Evolutionary conservation across 2,888 invertebrate genomes (phyloP).

Genomic region (Erebia ligea): DNA sequence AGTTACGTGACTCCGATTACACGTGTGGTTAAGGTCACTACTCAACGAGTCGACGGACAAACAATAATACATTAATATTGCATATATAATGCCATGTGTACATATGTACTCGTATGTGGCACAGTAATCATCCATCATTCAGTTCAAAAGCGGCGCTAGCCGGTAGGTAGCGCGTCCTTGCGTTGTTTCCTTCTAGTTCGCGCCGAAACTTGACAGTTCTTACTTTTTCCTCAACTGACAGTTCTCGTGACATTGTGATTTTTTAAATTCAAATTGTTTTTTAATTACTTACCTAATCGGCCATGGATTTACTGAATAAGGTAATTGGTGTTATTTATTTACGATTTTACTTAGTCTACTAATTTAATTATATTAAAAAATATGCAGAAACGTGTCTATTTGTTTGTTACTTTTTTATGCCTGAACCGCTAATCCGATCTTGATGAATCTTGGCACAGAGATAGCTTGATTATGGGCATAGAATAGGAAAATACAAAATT

Average conservation of each 20-base stretch:
- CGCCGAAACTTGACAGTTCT: slow-evolving; percentile 38
- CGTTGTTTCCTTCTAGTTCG: slow-evolving; percentile 28
- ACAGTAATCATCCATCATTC: slow-evolving; percentile 31
- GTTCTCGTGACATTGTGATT: slow-evolving; percentile 29
- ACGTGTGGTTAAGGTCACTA: slow-evolving; percentile 14
- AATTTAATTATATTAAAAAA: too few species aligned
- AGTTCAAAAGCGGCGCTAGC: slow-evolving; percentile 33
- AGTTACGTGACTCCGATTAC: slow-evolving; percentile 5
- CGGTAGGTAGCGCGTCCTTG: slow-evolving; percentile 19
- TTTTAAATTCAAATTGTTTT: slow-evolving; percentile 32
- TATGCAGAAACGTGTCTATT: background rate
- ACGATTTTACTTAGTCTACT: too few species aligned
- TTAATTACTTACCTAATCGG: slow-evolving; percentile 10
- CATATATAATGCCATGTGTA: background rate
- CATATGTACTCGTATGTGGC: slow-evolving; percentile 8
- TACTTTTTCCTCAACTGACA: background rate
- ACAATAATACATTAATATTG: slow-evolving; percentile 19
- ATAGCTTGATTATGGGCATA: too few species aligned
- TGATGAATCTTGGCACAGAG: too few species aligned
- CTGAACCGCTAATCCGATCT: too few species aligned
- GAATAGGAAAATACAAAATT: too few species aligned
- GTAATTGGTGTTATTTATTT: too few species aligned
- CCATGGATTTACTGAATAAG: slow-evolving; percentile 46
- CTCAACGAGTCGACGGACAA: slow-evolving; percentile 11
- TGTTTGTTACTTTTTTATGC: background rate